phyloP scores from a whole-genome alignment of 2,113 vertebrate species.

The Phyllostomus hastatus region DNA sequence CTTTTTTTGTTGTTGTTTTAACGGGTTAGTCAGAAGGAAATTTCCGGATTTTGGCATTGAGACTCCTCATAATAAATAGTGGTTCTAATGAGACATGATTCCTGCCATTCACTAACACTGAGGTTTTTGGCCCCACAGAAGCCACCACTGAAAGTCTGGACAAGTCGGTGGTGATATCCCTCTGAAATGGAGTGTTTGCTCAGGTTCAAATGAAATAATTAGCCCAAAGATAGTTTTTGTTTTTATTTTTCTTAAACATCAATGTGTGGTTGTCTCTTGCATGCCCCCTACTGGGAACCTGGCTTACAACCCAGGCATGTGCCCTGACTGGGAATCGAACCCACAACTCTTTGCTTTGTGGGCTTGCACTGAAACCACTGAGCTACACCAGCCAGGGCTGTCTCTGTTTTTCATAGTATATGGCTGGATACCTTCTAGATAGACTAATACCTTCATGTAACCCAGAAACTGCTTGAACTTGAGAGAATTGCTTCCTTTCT shows the following conservation, averaged over 20 bases:
- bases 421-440: too few species aligned
- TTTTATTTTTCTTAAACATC: too few species aligned
- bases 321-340: too few species aligned
- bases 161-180: not conserved
- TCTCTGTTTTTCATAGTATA: too few species aligned
- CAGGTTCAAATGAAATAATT: not conserved
- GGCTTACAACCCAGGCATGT: too few species aligned
- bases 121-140: not conserved
- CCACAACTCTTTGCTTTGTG: too few species aligned
- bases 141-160: not conserved
- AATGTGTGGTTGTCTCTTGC: too few species aligned
- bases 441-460: not conserved
- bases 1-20: not conserved
- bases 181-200: not conserved
- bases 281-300: too few species aligned
- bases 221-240: too few species aligned
- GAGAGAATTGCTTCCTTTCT: not conserved
- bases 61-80: not conserved
- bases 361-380: too few species aligned
- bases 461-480: not conserved
- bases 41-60: conserved; percentile 24
- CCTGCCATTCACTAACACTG: not conserved
- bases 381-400: too few species aligned
- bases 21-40: not conserved
- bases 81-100: not conserved